phyloP scores from a whole-genome alignment of 2,797 vertebrate genomes.

The Spinus olivaceus region DNA sequence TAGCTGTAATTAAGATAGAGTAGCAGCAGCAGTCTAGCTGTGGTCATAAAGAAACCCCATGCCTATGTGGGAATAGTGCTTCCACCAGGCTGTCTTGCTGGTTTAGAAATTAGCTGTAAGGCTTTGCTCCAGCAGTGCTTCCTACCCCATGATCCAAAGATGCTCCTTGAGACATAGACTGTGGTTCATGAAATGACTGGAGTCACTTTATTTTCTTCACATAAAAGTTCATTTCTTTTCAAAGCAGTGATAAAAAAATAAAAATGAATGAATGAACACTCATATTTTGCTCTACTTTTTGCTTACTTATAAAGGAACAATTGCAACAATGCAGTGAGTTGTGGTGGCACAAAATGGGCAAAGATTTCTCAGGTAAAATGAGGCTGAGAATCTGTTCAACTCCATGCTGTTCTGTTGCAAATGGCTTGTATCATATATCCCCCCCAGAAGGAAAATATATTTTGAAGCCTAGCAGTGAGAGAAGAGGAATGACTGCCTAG shows the following conservation, averaged over 20 bases:
- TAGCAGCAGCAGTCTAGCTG: background rate
- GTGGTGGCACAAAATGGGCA: background rate
- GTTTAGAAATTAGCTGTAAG: background rate
- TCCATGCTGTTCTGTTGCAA: background rate
- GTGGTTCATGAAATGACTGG: background rate
- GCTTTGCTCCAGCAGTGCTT: background rate
- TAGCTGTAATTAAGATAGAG: background rate
- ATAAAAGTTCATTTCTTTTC: background rate
- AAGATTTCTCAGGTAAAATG: background rate
- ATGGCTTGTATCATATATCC: background rate
- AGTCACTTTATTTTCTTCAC: background rate
- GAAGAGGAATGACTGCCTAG: background rate
- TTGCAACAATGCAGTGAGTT: background rate
- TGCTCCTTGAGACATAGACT: background rate
- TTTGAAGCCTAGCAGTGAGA: background rate
- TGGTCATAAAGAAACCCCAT: background rate
- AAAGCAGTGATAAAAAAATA: background rate
- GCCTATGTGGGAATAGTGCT: background rate
- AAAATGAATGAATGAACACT: background rate
- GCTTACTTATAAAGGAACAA: background rate
- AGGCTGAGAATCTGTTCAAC: background rate
- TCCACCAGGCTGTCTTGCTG: background rate
- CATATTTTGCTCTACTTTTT: background rate
- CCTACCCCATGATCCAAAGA: background rate
- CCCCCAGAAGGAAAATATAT: background rate